Percentiles rank a stretch among this genome's conserved stretches.
phyloP scores from a whole-genome alignment of 2,113 vertebrate species.

The Dolichallabes microphthalmus region DNA sequence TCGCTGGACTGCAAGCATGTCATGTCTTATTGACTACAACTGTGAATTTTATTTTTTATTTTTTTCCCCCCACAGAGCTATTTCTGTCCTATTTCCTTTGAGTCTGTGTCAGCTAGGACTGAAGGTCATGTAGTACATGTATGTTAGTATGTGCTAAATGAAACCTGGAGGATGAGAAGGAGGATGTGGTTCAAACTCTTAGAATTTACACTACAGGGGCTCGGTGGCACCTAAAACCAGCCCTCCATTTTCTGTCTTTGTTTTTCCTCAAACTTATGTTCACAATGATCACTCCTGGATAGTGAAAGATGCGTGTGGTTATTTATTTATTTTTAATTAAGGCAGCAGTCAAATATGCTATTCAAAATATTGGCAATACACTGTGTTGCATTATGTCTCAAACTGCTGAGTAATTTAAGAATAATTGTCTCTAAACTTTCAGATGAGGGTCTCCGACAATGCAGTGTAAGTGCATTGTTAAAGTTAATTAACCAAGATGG shows the following conservation, averaged over 20 bases:
- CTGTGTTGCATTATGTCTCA: not conserved
- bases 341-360: not conserved
- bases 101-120: not conserved
- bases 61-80: not conserved
- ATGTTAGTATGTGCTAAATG: not conserved
- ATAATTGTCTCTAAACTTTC: not conserved
- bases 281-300: not conserved
- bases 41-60: not conserved
- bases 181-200: not conserved
- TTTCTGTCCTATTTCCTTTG: not conserved
- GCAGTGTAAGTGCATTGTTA: not conserved
- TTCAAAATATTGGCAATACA: not conserved
- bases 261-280: not conserved
- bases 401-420: not conserved
- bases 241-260: not conserved
- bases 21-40: not conserved
- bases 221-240: not conserved
- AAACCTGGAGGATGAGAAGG: not conserved
- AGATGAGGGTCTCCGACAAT: not conserved
- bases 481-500: not conserved
- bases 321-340: not conserved
- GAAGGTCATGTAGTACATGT: not conserved
- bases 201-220: not conserved
- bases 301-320: too few relatives aligned
- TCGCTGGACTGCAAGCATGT: not conserved